Conservation (phyloP, 1,140 invertebrate species). For the Formica exsecta region DNA sequence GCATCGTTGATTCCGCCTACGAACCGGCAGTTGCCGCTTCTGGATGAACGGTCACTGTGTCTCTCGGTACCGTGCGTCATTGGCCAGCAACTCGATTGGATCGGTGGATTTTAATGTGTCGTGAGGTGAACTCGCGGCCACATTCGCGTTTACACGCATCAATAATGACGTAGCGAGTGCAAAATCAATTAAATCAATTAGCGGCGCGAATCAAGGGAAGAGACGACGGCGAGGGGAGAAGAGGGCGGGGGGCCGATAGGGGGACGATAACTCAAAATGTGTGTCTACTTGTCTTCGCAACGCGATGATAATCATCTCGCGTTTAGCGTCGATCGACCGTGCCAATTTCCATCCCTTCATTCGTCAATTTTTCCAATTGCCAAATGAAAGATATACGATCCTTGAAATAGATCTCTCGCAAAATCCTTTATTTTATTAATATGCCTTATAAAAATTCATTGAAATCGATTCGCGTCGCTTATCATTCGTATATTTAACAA, state of each 20-base stretch:
- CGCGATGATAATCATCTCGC: constrained; percentile 20
- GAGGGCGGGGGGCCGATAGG: background rate
- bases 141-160: constrained; percentile 68
- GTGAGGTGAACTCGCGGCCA: constrained; percentile 14
- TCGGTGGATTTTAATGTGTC: constrained; percentile 76
- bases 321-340: constrained; percentile 31
- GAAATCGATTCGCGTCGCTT: constrained; percentile 37
- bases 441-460: constrained; percentile 50
- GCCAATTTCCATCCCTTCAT: background rate
- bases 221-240: background rate
- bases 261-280: constrained; percentile 47
- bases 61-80: constrained; percentile 72
- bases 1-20: constrained; percentile 62
- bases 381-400: constrained; percentile 18
- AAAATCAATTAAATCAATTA: constrained; percentile 79
- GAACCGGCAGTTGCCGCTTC: constrained; percentile 52
- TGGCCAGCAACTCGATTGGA: constrained; percentile 73
- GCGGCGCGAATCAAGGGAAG: constrained; percentile 46
- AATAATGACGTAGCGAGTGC: constrained; percentile 74
- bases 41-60: constrained; percentile 50
- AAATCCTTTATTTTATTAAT: constrained; percentile 11
- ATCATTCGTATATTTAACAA: constrained; percentile 35
- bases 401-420: background rate
- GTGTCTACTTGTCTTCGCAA: constrained; percentile 44
- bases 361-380: background rate